Conservation (phyloP, 2,888 invertebrate species). For the Tetropium fuscum region DNA sequence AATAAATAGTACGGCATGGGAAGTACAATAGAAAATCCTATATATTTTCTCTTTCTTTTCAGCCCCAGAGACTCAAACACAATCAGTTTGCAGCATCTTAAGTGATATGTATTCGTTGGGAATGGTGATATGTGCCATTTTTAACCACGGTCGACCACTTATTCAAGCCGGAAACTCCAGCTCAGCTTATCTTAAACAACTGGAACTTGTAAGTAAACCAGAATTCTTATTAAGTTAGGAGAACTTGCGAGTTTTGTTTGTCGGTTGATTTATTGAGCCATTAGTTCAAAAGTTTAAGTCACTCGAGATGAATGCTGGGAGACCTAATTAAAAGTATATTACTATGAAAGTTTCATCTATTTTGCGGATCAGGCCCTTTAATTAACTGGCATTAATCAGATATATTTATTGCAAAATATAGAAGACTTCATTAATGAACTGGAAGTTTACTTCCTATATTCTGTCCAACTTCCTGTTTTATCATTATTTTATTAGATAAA, state of each 20-base stretch:
- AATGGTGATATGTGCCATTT: conserved; percentile 92
- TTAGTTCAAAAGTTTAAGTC: conserved; percentile 19
- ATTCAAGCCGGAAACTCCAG: conserved; percentile 93
- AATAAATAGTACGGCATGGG: background rate
- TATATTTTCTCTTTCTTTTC: conserved; percentile 54
- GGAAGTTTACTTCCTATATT: too few relatives aligned
- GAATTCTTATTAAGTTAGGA: conserved; percentile 18
- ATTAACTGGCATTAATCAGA: conserved; percentile 13
- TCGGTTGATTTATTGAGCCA: conserved; percentile 16
- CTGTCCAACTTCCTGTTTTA: too few relatives aligned
- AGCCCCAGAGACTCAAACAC: conserved; percentile 95
- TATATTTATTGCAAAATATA: background rate
- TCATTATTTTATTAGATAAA: too few relatives aligned
- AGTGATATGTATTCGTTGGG: conserved; percentile 98
- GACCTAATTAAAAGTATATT: conserved; percentile 21
- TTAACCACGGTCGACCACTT: conserved; percentile 89
- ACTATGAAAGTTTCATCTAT: conserved; percentile 9
- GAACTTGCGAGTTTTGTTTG: conserved; percentile 8
- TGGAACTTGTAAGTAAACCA: conserved; percentile 82
- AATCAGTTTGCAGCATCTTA: conserved; percentile 83
- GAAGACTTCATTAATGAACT: too few relatives aligned
- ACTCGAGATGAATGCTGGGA: conserved; percentile 11
- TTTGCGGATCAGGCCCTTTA: conserved; percentile 9
- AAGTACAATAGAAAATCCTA: conserved; percentile 6
- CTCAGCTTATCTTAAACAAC: conserved; percentile 88